Evolutionary conservation across 2,113 vertebrate species (phyloP).

Genomic region (Saimiri boliviensis): DNA sequence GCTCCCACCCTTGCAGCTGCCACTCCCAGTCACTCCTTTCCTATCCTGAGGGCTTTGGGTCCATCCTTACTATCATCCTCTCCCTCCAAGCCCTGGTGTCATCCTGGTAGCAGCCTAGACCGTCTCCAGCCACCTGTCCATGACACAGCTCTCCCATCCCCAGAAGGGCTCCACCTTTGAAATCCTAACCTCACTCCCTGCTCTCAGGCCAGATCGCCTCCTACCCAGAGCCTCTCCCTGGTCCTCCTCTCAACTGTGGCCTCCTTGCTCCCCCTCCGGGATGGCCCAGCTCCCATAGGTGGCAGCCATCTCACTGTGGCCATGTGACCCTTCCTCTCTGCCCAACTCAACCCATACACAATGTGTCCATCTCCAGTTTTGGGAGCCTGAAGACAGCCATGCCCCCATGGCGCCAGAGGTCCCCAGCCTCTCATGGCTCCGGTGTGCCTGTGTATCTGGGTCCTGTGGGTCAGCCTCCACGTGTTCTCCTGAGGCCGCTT

Average conservation of each 20-base stretch:
- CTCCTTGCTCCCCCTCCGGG: background rate
- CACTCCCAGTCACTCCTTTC: background rate
- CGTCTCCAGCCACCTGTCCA: background rate
- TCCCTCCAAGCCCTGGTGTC: background rate
- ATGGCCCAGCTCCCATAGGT: background rate
- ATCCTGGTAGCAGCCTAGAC: background rate
- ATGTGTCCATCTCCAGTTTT: background rate
- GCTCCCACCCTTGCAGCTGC: background rate
- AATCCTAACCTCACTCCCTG: background rate
- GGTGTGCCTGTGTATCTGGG: background rate
- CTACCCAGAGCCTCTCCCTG: background rate
- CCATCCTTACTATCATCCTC: background rate
- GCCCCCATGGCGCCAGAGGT: background rate
- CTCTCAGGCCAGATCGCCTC: background rate
- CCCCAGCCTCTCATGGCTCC: background rate
- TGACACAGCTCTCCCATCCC: background rate
- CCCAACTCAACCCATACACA: background rate
- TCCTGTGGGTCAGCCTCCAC: background rate
- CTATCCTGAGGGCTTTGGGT: background rate
- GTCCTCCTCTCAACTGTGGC: background rate
- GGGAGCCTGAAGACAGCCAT: background rate
- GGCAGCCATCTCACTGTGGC: background rate
- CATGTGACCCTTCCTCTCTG: background rate
- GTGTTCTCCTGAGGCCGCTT: accelerated
- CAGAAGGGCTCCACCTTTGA: background rate